Evolutionary conservation across 2,888 invertebrate genomes (phyloP).

Genomic region (Caenorhabditis japonica): DNA sequence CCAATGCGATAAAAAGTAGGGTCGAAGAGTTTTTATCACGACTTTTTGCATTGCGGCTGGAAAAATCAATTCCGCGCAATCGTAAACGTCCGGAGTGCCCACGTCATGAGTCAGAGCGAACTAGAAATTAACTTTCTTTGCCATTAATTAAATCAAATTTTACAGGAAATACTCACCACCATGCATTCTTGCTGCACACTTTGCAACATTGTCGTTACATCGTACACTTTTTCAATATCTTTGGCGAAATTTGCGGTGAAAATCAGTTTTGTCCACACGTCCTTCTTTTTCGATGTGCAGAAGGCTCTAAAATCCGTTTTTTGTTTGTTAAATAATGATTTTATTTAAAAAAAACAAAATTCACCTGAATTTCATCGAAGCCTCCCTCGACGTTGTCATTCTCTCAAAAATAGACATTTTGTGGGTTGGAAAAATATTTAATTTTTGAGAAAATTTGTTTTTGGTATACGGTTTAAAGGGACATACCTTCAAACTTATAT

Average conservation of each 20-base stretch:
- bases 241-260: slow-evolving; percentile 16
- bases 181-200: slow-evolving; percentile 24
- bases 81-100: slow-evolving; percentile 18
- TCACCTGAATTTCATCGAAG: slow-evolving; percentile 18
- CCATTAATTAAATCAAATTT: no score
- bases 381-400: slow-evolving; percentile 28
- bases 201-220: slow-evolving; percentile 38
- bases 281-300: slow-evolving; percentile 24
- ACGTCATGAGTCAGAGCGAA: slow-evolving; percentile 12
- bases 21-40: slow-evolving; percentile 25
- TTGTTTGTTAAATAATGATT: not conserved
- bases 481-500: not conserved
- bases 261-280: slow-evolving; percentile 30
- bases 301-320: slow-evolving; percentile 16
- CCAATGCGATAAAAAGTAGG: slow-evolving; percentile 41
- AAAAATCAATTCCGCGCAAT: slow-evolving; percentile 35
- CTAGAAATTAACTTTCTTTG: slow-evolving; percentile 12
- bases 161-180: slow-evolving; percentile 17
- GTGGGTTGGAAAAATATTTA: no score
- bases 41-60: slow-evolving; percentile 22
- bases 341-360: not conserved
- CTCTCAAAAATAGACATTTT: slow-evolving; percentile 38
- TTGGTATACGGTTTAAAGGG: slow-evolving; percentile 10
- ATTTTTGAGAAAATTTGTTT: no score
- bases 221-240: slow-evolving; percentile 34